Conservation (phyloP, 2,797 vertebrate genomes). For the Tadarida brasiliensis region DNA sequence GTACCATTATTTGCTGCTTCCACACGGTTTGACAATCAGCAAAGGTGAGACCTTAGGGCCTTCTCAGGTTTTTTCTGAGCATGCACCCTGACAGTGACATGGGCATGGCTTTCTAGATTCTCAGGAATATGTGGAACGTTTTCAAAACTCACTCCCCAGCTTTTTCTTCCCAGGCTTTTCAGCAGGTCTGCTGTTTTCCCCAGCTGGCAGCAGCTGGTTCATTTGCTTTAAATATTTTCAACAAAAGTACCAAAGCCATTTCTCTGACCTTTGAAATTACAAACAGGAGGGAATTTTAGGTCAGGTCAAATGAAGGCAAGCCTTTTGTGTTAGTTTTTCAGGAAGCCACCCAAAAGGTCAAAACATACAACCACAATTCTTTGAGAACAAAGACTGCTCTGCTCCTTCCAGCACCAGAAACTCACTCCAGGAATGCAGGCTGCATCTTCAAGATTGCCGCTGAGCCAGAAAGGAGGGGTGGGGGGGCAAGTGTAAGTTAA, state of each 20-base stretch:
- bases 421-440: background rate
- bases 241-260: background rate
- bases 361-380: background rate
- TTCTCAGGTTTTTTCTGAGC: slow-evolving; percentile 3
- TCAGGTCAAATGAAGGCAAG: background rate
- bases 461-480: background rate
- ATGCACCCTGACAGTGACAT: background rate
- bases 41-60: background rate
- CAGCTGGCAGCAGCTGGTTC: background rate
- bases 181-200: background rate
- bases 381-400: background rate
- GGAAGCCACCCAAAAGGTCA: background rate
- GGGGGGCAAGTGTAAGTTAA: background rate
- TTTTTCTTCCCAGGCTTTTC: slow-evolving; percentile 23
- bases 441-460: background rate
- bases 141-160: background rate
- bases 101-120: slow-evolving; percentile 1
- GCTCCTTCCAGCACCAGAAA: background rate
- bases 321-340: background rate
- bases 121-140: background rate
- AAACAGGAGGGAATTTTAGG: background rate
- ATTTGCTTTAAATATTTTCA: slow-evolving; percentile 28
- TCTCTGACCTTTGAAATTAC: background rate
- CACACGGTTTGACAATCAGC: background rate
- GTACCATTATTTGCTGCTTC: background rate